Conservation (phyloP, 2,888 invertebrate genomes). For the Allacma fusca region DNA sequence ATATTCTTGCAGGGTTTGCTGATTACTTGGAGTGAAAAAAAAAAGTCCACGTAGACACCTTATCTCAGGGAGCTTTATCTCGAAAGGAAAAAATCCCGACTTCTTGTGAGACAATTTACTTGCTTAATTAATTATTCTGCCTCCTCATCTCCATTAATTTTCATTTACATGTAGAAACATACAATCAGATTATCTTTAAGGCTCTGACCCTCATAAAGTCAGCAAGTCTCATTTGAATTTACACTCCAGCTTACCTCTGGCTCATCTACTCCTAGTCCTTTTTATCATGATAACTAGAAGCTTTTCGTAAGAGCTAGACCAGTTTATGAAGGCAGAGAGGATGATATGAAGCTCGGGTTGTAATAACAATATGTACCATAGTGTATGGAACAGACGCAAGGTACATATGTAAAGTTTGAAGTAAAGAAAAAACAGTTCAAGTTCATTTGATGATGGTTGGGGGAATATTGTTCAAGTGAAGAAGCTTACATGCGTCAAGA, state of each 20-base stretch:
- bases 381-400: no score
- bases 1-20: background rate
- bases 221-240: slow-evolving; percentile 1
- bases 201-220: background rate
- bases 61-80: background rate
- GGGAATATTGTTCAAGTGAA: no score
- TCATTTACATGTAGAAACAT: no score
- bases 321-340: no score
- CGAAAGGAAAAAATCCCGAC: background rate
- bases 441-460: no score
- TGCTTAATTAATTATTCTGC: background rate
- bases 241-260: background rate
- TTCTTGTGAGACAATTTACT: background rate
- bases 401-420: no score
- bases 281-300: background rate
- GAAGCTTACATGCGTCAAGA: background rate
- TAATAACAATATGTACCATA: no score
- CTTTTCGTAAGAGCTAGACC: no score
- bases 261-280: background rate
- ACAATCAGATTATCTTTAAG: no score
- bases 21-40: background rate
- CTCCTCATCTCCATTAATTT: background rate
- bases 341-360: no score
- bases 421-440: no score
- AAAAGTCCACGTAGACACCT: background rate